Percentiles rank a stretch among this genome's conserved stretches.
These are phyloP conservation scores for Ellobium chinense DNA, from an alignment of 2,888 invertebrate genomes.

Conservation along the genomic window DNA sequence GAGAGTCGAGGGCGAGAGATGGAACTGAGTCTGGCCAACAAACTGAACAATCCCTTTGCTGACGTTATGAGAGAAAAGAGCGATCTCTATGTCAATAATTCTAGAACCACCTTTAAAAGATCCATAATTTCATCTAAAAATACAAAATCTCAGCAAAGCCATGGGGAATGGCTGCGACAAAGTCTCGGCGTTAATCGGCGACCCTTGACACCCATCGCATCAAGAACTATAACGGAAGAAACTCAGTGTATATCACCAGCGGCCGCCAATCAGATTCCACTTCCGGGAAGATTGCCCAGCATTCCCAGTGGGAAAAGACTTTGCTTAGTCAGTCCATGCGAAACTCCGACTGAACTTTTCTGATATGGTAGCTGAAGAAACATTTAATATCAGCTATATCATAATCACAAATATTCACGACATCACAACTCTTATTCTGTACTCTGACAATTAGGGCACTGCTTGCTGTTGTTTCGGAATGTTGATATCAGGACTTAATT, in stretches of 20 bases:
- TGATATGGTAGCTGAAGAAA: not conserved
- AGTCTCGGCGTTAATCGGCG: conserved; percentile 25
- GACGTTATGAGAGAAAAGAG: conserved; percentile 46
- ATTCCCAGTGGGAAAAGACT: conserved; percentile 64
- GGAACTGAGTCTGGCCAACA: not conserved
- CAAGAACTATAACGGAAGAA: conserved; percentile 28
- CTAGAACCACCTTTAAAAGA: conserved; percentile 40
- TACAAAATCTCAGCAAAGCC: not conserved
- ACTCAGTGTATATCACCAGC: conserved; percentile 17
- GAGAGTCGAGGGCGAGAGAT: not conserved
- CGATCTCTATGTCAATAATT: conserved; percentile 42
- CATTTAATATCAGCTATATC: no score
- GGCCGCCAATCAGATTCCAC: conserved; percentile 10
- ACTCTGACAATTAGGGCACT: no score
- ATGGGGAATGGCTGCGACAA: conserved; percentile 7
- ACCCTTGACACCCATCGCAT: conserved; percentile 48
- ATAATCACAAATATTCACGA: no score
- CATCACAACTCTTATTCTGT: no score
- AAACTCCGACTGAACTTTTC: conserved; percentile 33
- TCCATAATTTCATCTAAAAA: conserved; percentile 31
- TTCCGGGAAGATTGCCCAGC: conserved; percentile 57
- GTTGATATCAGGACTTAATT: no score
- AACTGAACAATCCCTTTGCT: conserved; percentile 33
- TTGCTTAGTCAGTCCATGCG: conserved; percentile 29
- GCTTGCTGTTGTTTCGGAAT: no score